Evolutionary conservation across 2,888 invertebrate species (phyloP).

Genomic region (Chymomyza procnemis): DNA sequence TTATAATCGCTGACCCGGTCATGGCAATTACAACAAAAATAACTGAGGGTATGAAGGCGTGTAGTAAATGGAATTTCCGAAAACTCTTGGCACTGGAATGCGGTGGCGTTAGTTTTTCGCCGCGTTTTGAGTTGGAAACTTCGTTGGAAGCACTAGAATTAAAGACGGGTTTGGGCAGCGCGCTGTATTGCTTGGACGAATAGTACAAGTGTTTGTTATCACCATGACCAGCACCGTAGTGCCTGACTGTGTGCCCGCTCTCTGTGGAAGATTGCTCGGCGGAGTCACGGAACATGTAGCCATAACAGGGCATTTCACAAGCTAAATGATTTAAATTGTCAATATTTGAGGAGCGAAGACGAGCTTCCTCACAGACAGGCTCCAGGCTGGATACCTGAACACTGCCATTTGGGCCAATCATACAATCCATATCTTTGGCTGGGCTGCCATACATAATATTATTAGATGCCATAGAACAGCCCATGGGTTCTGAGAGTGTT

Average conservation of each 20-base stretch:
- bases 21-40: constrained; percentile 86
- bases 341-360: constrained; percentile 73
- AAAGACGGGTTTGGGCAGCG: constrained; percentile 63
- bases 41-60: constrained; percentile 88
- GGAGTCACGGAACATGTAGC: constrained; percentile 86
- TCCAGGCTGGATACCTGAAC: constrained; percentile 80
- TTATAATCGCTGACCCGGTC: constrained; percentile 83
- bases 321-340: constrained; percentile 61
- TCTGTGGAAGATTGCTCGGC: constrained; percentile 90
- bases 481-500: constrained; percentile 87
- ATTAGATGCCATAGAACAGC: constrained; percentile 77
- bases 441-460: constrained; percentile 80
- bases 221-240: constrained; percentile 54
- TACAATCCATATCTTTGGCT: constrained; percentile 50
- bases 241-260: constrained; percentile 81
- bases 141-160: constrained; percentile 60
- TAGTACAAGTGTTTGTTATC: constrained; percentile 60
- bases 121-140: constrained; percentile 40
- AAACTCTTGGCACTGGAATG: constrained; percentile 72
- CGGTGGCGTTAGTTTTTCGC: not conserved
- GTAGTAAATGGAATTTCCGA: constrained; percentile 83
- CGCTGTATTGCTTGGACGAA: constrained; percentile 58
- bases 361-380: constrained; percentile 84
- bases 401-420: constrained; percentile 40
- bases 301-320: constrained; percentile 79